These are phyloP conservation scores for Gasterosteus aculeatus DNA, from an alignment of 2,113 vertebrate species.

Conservation along the genomic window DNA sequence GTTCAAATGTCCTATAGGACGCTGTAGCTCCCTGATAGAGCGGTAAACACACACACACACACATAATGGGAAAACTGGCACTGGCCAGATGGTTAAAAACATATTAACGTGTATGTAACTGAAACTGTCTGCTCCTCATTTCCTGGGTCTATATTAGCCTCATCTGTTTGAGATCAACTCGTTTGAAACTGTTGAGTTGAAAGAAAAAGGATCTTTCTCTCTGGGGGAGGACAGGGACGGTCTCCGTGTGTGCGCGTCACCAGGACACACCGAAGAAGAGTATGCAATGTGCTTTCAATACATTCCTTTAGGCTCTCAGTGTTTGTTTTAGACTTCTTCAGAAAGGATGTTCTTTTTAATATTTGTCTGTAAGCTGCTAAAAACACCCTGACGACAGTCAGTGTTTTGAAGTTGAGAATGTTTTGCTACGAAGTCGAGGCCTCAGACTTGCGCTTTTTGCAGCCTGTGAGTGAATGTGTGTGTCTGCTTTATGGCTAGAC, in stretches of 20 bases:
- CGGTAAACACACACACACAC: neutral
- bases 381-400: constrained; percentile 13
- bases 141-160: neutral
- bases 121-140: neutral
- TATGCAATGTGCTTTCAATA: constrained; percentile 50
- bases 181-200: constrained; percentile 10
- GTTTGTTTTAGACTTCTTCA: constrained; percentile 28
- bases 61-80: neutral
- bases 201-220: neutral
- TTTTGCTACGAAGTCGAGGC: constrained; percentile 39
- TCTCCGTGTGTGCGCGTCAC: neutral
- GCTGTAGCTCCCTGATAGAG: constrained; percentile 23
- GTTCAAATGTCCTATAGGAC: constrained; percentile 32
- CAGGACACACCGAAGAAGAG: constrained; percentile 20
- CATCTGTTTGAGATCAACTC: neutral
- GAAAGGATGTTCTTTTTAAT: constrained; percentile 36
- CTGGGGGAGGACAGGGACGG: constrained; percentile 5
- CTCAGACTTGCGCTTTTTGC: constrained; percentile 37
- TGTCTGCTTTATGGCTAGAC: constrained; percentile 2
- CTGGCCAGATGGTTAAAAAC: constrained; percentile 9
- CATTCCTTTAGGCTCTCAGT: constrained; percentile 63
- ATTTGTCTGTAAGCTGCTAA: constrained; percentile 57
- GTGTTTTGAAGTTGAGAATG: constrained; percentile 23
- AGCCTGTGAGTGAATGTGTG: constrained; percentile 29
- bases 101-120: neutral